Base-by-base conservation (phyloP, 2,888 invertebrate species). In the Apocheima hispidaria region DNA sequence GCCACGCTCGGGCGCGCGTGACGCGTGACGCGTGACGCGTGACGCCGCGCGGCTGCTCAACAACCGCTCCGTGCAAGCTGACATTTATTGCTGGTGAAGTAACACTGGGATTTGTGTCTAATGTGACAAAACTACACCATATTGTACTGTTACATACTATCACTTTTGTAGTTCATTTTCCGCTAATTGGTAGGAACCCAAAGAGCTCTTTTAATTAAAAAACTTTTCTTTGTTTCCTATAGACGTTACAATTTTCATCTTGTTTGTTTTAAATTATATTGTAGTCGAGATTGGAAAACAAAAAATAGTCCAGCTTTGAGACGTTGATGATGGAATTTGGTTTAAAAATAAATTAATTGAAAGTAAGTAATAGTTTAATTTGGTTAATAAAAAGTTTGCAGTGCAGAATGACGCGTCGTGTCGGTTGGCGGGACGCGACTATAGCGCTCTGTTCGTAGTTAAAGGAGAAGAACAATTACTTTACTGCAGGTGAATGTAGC, bases 1-100 rank as follows among this genome's bases (percentile, higher is more conserved):
- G 28, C 26, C 18, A 9, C 52, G 30, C 51, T 16, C 23, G 50
- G 16, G 4, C 4, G 50, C 10, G 50, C 50, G 38, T 38, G 26
- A 36, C 49, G n/a, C 12, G 18, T 2, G 10, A 36, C 7, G 36
- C 26, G 38, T 38, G 26, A 36, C 49, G n/a, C 12, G 18, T 2
- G 10, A 36, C 7, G 36, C 26, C 26, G 26, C 26, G 26, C 20
- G 18, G 2, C n/a, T 46, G 10, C 30, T 12, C 18, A 40, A 56
- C 18, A 41, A 12, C 14, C n/a, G 35, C 14, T 35, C 35, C 35
- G n/a, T 6, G 35, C 35, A 1, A 3, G 14, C 14, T 35, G 35
- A 35, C 35, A 35, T 35, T 35, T 35, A 35, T 4, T 14, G 14
- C 35, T 35, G 35, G 10, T 14, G 14, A 35, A 10, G 10, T 0